These are phyloP conservation scores for Solen grandis DNA, from an alignment of 1,140 invertebrate species.

Conservation along the genomic window DNA sequence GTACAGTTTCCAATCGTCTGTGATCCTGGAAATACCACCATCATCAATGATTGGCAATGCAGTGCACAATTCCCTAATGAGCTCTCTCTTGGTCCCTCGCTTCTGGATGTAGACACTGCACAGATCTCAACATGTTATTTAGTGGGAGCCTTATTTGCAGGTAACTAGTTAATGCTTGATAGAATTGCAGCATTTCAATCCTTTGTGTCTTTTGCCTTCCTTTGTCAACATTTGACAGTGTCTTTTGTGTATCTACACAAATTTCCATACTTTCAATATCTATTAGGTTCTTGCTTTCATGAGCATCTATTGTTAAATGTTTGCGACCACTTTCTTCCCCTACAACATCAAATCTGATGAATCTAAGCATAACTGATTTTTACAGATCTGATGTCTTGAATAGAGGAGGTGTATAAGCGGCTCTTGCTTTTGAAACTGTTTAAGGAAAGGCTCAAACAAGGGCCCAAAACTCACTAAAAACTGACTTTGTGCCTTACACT, in stretches of 20 bases:
- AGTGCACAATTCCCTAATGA: background rate
- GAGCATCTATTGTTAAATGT: background rate
- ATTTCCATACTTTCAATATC: background rate
- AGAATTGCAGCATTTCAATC: constrained; percentile 1
- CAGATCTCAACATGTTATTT: background rate
- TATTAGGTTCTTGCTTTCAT: background rate
- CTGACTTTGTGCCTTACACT: background rate
- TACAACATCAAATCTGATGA: constrained; percentile 8
- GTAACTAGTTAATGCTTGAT: background rate
- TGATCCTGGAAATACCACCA: constrained; percentile 14
- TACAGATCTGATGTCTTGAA: background rate
- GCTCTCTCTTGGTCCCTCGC: constrained; percentile 10
- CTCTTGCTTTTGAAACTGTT: constrained; percentile 14
- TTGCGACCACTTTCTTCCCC: background rate
- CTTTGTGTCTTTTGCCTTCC: background rate
- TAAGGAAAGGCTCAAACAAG: background rate
- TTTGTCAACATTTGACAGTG: background rate
- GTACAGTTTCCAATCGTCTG: constrained; percentile 58
- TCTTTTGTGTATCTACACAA: background rate
- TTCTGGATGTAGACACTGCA: constrained; percentile 25
- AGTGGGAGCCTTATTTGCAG: constrained; percentile 22
- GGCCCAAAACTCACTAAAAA: background rate
- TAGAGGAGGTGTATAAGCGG: constrained; percentile 9
- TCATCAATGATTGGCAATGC: constrained; percentile 1
- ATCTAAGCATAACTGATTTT: background rate